Evolutionary conservation across 1,140 invertebrate species (phyloP).

Genomic region (Tetragonula clypearis): DNA sequence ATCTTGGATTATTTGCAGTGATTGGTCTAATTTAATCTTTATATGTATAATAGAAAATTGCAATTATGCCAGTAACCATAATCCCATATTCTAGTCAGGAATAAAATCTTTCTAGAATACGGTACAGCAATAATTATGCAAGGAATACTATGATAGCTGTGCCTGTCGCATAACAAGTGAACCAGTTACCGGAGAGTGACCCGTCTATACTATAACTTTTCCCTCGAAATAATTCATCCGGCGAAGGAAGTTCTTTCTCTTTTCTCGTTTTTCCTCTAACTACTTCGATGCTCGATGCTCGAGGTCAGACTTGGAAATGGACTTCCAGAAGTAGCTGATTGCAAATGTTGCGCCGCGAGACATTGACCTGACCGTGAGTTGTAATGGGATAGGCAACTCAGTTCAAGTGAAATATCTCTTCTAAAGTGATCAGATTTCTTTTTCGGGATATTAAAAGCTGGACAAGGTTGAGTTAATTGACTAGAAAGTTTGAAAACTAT

Average conservation of each 20-base stretch:
- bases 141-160: constrained; percentile 46
- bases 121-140: constrained; percentile 64
- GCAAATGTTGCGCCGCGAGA: constrained; percentile 28
- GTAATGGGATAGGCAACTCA: constrained; percentile 20
- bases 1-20: constrained; percentile 10
- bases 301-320: constrained; percentile 36
- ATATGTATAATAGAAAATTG: constrained; percentile 49
- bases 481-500: constrained; percentile 12
- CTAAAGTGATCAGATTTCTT: constrained; percentile 15
- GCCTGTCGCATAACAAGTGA: constrained; percentile 57
- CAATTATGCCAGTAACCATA: constrained; percentile 10
- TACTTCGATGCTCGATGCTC: neutral
- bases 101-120: constrained; percentile 38
- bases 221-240: constrained; percentile 54
- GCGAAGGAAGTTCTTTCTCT: constrained; percentile 13
- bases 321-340: constrained; percentile 31
- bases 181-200: constrained; percentile 43
- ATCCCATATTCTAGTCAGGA: constrained; percentile 55
- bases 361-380: neutral
- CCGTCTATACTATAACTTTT: constrained; percentile 25
- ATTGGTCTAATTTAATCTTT: constrained; percentile 43
- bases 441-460: constrained; percentile 21
- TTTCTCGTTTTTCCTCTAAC: constrained; percentile 1
- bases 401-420: constrained; percentile 1
- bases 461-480: constrained; percentile 23